Evolutionary conservation across 2,113 vertebrate species (phyloP).

Genomic region (Jacana jacana): DNA sequence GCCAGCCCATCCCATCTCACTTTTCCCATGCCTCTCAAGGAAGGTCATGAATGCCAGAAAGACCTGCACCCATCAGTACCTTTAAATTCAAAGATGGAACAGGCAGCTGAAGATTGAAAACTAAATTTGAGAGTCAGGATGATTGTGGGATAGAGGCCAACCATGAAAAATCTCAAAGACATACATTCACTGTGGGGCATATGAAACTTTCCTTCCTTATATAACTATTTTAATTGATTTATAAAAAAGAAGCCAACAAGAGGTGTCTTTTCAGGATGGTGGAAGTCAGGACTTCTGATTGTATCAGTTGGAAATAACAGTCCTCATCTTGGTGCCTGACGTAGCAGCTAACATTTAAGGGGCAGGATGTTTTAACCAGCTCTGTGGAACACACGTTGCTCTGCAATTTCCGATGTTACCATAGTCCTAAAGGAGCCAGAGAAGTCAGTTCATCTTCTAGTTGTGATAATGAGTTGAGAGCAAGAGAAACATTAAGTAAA

Average conservation of each 20-base stretch:
- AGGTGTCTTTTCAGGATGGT: not conserved
- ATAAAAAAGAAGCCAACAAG: not conserved
- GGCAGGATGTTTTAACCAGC: not conserved
- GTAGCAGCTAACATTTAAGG: not conserved
- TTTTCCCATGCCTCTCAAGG: accelerated
- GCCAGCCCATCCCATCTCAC: accelerated
- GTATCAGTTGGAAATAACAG: not conserved
- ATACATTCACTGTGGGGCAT: not conserved
- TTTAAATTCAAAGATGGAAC: not conserved
- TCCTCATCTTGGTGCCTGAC: not conserved
- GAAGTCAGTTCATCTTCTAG: not conserved
- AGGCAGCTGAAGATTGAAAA: not conserved
- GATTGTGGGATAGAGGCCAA: not conserved
- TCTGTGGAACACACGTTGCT: not conserved
- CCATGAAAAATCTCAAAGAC: not conserved
- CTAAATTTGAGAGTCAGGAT: not conserved
- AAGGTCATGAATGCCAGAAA: not conserved
- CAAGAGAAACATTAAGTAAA: not conserved
- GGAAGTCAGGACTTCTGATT: not conserved
- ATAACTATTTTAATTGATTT: not conserved
- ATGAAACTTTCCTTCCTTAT: not conserved
- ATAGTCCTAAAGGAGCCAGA: not conserved
- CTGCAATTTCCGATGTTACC: not conserved
- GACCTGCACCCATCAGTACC: not conserved
- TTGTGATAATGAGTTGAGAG: not conserved